Evolutionary conservation across 1,140 invertebrate genomes (phyloP).

Genomic region (Drosophila littoralis): DNA sequence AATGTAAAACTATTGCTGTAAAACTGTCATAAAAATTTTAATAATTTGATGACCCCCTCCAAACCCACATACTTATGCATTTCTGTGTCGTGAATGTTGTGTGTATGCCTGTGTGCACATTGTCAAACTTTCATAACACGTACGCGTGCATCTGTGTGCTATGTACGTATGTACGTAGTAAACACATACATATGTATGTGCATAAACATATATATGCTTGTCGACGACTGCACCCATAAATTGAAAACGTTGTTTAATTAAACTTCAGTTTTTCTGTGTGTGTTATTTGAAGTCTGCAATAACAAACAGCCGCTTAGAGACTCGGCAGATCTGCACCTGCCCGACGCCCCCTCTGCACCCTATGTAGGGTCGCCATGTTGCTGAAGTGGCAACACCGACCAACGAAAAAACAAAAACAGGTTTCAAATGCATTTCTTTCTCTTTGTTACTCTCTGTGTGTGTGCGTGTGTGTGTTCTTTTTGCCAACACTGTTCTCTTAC

Average conservation of each 20-base stretch:
- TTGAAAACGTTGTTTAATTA: slow-evolving; percentile 61
- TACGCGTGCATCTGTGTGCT: slow-evolving; percentile 45
- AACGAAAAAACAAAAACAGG: slow-evolving; percentile 56
- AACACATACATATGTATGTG: slow-evolving; percentile 17
- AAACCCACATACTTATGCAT: slow-evolving; percentile 40
- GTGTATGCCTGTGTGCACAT: slow-evolving; percentile 33
- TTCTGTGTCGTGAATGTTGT: slow-evolving; percentile 30
- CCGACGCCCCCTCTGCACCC: slow-evolving; percentile 10
- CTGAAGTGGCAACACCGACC: slow-evolving; percentile 54
- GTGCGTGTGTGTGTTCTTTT: neutral
- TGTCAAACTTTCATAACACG: slow-evolving; percentile 58
- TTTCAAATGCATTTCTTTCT: slow-evolving; percentile 62
- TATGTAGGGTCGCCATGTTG: slow-evolving; percentile 61
- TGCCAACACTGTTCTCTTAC: slow-evolving; percentile 11
- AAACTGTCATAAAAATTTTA: slow-evolving; percentile 33
- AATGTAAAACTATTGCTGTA: neutral
- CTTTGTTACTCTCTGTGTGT: slow-evolving; percentile 14
- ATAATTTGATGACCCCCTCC: slow-evolving; percentile 51
- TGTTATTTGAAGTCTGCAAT: neutral
- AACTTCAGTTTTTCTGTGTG: slow-evolving; percentile 32
- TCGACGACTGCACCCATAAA: slow-evolving; percentile 36
- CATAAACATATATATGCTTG: slow-evolving; percentile 13
- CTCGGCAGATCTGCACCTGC: slow-evolving; percentile 40
- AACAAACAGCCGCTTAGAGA: slow-evolving; percentile 6
- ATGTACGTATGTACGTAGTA: slow-evolving; percentile 30